A percentile compares a stretch with the other conserved stretches of the same genome.
Conservation (phyloP, 2,797 vertebrate genomes). For the Neosilurus mollespiculum region DNA sequence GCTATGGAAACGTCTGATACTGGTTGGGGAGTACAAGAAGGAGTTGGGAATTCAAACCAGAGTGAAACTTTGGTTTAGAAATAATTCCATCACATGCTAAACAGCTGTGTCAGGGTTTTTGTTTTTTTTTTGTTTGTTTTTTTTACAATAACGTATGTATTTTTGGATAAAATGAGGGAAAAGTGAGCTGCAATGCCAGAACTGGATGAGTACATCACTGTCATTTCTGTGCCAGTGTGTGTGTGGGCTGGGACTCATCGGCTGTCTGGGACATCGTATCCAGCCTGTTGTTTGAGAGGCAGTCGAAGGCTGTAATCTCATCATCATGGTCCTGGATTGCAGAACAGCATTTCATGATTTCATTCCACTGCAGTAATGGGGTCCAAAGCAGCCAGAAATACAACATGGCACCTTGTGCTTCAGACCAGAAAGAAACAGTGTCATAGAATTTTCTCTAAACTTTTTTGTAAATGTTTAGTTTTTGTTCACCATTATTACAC, state of each 20-base stretch:
- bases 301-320: neutral
- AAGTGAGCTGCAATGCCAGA: neutral
- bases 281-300: slow-evolving; percentile 5
- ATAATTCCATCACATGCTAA: neutral
- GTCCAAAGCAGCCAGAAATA: neutral
- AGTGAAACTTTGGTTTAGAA: neutral
- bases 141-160: neutral
- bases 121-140: too few relatives aligned
- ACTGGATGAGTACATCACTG: neutral
- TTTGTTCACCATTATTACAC: neutral
- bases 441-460: neutral
- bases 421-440: neutral
- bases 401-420: neutral
- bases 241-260: neutral
- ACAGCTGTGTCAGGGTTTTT: neutral
- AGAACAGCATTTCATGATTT: slow-evolving; percentile 2
- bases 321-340: neutral
- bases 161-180: neutral
- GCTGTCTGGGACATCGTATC: slow-evolving; percentile 1
- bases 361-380: neutral
- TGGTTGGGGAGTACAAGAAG: neutral
- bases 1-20: slow-evolving; percentile 3
- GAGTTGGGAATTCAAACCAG: neutral
- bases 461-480: neutral
- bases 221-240: neutral